phyloP scores from a whole-genome alignment of 2,113 vertebrate genomes.

The Oenanthe melanoleuca region DNA sequence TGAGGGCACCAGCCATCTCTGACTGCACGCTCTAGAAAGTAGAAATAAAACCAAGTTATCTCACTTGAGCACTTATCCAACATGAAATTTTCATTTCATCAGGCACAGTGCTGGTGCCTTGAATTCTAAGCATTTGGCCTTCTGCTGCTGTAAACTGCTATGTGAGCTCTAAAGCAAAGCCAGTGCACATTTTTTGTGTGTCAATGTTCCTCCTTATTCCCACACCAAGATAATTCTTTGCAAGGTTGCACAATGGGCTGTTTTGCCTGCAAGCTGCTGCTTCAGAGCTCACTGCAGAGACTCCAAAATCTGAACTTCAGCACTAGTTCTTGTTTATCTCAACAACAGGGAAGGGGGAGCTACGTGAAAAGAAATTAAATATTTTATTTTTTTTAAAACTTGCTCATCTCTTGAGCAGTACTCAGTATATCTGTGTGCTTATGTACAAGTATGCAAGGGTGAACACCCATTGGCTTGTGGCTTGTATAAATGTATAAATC shows the following conservation, averaged over 20 bases:
- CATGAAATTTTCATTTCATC: slow-evolving; percentile 49
- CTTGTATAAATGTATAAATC: background rate
- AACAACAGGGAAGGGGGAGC: background rate
- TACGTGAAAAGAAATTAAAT: background rate
- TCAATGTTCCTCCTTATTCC: background rate
- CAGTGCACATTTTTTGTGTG: background rate
- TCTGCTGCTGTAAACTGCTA: background rate
- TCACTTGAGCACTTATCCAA: background rate
- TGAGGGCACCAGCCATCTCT: background rate
- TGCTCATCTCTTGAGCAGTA: background rate
- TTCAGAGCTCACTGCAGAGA: background rate
- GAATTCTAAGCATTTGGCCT: slow-evolving; percentile 31
- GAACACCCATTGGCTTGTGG: background rate
- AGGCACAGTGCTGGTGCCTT: background rate
- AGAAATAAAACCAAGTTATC: slow-evolving; percentile 22
- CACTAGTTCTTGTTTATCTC: background rate
- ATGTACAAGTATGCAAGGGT: background rate
- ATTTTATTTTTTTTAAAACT: background rate
- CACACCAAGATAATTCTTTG: background rate
- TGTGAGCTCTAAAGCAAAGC: background rate
- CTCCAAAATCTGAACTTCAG: background rate
- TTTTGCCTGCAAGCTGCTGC: background rate
- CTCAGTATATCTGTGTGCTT: background rate
- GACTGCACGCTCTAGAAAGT: background rate
- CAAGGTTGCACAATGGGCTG: background rate